Conservation (phyloP, 2,113 vertebrate genomes). For the Tachysurus vachellii region DNA sequence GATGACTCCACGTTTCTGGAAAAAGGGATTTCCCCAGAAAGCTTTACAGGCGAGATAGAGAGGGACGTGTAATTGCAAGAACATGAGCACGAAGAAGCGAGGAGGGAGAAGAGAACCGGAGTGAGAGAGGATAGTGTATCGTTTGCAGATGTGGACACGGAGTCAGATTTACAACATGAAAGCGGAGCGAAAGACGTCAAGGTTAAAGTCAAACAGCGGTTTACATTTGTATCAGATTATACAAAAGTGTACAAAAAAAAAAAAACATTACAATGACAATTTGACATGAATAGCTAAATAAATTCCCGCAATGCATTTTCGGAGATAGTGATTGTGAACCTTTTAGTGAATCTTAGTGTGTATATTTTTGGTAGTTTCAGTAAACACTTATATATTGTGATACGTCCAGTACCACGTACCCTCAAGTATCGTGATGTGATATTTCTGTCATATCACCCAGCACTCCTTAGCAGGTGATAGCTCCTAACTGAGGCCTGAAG, state of each 20-base stretch:
- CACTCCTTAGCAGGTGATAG: neutral
- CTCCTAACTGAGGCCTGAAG: neutral
- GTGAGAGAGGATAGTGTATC: neutral
- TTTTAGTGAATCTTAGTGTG: neutral
- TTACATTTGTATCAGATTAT: neutral
- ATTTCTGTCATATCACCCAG: neutral
- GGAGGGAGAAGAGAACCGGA: neutral
- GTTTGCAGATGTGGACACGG: neutral
- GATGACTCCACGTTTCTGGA: conserved; percentile 51
- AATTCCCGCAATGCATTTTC: neutral
- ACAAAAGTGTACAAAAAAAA: neutral
- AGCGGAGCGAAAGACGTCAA: neutral
- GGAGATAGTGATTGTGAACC: neutral
- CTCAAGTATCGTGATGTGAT: neutral
- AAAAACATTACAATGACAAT: neutral
- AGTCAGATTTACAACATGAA: neutral
- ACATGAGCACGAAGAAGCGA: neutral
- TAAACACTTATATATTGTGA: neutral
- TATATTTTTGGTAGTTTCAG: neutral
- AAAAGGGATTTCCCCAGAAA: conserved; percentile 55
- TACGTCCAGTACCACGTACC: neutral
- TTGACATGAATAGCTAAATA: neutral
- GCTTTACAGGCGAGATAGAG: conserved; percentile 24
- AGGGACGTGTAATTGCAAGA: neutral
- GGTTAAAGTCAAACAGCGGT: neutral